Conservation (phyloP, 2,888 invertebrate genomes). For the Eilema depressum region DNA sequence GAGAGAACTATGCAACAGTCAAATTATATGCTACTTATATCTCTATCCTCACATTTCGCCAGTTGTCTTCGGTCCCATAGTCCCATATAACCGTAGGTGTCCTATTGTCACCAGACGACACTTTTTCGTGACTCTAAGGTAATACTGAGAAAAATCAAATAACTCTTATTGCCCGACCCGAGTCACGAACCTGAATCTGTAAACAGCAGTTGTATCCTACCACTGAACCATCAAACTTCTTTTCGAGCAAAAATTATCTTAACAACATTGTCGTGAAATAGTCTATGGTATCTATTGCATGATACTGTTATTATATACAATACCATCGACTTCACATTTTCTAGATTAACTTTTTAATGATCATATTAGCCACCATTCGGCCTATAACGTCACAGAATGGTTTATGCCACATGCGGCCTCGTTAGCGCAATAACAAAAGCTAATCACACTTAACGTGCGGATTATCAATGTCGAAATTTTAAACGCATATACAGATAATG, state of each 20-base stretch:
- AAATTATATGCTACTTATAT: background rate
- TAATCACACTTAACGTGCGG: conserved; percentile 18
- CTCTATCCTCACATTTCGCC: no score
- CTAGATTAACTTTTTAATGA: conserved; percentile 11
- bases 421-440: conserved; percentile 23
- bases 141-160: background rate
- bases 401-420: conserved; percentile 17
- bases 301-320: no score
- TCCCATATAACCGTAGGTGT: no score
- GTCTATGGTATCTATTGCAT: background rate
- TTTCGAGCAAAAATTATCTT: background rate
- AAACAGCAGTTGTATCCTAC: no score
- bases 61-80: no score
- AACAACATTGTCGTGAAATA: background rate
- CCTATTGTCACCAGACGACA: no score
- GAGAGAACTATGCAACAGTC: background rate
- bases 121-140: background rate
- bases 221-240: background rate
- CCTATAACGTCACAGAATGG: conserved; percentile 8
- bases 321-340: background rate
- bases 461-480: conserved; percentile 33
- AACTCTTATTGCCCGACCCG: no score
- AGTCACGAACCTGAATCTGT: no score
- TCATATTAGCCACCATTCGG: conserved; percentile 9
- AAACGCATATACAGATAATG: conserved; percentile 7